Conservation (phyloP, 1,140 invertebrate genomes). For the Steinernema feltiae region DNA sequence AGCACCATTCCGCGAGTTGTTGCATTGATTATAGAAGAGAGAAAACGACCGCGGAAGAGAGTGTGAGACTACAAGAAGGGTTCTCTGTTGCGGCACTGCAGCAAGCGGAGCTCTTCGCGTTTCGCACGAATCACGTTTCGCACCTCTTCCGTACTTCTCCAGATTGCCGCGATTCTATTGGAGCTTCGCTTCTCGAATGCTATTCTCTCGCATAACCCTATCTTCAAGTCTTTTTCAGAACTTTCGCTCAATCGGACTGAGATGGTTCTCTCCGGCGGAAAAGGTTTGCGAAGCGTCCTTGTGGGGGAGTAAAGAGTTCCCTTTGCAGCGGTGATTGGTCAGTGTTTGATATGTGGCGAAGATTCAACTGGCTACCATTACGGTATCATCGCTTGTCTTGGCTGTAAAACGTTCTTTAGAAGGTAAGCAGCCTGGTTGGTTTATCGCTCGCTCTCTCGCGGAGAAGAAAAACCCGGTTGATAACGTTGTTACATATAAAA, state of each 20-base stretch:
- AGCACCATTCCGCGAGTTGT: neutral
- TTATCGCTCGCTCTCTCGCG: too few species aligned
- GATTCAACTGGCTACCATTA: constrained; percentile 61
- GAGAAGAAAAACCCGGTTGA: too few species aligned
- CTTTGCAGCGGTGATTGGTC: constrained; percentile 32
- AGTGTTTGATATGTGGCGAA: constrained; percentile 36
- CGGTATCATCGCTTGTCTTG: constrained; percentile 61
- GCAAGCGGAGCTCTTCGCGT: neutral
- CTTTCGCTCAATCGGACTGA: too few species aligned
- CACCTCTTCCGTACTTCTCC: neutral
- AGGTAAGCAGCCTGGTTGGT: constrained; percentile 14
- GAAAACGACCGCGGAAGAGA: neutral
- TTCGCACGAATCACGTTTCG: neutral
- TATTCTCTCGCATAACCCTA: neutral
- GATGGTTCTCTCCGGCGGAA: constrained; percentile 6
- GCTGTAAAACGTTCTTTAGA: constrained; percentile 58
- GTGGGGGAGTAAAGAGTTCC: neutral
- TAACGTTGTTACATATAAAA: too few species aligned
- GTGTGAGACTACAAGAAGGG: neutral
- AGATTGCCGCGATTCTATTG: neutral
- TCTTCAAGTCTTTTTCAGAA: neutral
- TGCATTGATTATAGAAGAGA: neutral
- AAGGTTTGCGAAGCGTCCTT: neutral
- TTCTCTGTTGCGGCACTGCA: neutral
- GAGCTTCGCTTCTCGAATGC: neutral